Conservation (phyloP, 2,888 invertebrate genomes). For the Hyposoter dolosus region DNA sequence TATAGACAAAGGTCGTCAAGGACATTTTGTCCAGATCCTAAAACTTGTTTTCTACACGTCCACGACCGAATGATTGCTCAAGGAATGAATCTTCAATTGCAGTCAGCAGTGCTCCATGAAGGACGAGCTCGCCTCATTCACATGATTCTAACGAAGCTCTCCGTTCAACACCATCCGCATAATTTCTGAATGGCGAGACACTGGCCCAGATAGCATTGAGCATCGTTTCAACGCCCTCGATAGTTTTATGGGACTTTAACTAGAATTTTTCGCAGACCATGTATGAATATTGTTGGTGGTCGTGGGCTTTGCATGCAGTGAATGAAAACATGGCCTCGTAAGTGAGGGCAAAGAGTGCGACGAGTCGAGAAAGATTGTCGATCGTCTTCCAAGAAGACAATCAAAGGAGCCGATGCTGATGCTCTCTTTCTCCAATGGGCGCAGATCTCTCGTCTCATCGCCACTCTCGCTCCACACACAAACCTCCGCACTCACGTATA, state of each 20-base stretch:
- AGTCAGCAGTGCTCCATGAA: not conserved
- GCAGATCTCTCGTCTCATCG: slow-evolving; percentile 53
- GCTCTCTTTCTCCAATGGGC: slow-evolving; percentile 52
- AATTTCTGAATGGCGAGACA: slow-evolving; percentile 27
- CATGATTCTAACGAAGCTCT: slow-evolving; percentile 15
- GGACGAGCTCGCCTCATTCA: not conserved
- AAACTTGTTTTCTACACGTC: not conserved
- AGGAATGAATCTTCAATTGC: not conserved
- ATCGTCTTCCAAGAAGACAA: slow-evolving; percentile 81
- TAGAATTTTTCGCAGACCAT: slow-evolving; percentile 39
- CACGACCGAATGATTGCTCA: not conserved
- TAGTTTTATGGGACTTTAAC: slow-evolving; percentile 58
- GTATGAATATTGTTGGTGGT: not conserved
- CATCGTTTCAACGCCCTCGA: slow-evolving; percentile 55
- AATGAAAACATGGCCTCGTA: slow-evolving; percentile 19
- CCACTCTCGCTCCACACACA: slow-evolving; percentile 22
- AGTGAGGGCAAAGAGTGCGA: slow-evolving; percentile 58
- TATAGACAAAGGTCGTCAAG: not conserved
- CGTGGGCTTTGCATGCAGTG: not conserved
- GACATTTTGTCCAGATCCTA: not conserved
- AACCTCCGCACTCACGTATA: not conserved
- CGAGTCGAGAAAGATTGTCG: slow-evolving; percentile 73
- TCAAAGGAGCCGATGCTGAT: slow-evolving; percentile 77
- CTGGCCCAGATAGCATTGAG: slow-evolving; percentile 63
- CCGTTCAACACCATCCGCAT: slow-evolving; percentile 10